Evolutionary conservation across 2,113 vertebrate species (phyloP).

Genomic region (western clawed frog (Xenopus tropicalis)): UCB_Xtro_10.0 CM004446.2:54278501-54279000

Average conservation of each 20-base stretch:
- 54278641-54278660: conserved; percentile 58
- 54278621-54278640: conserved; percentile 14
- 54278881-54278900: conserved; percentile 57
- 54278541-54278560: not conserved
- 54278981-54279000: conserved; percentile 50
- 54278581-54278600: not conserved
- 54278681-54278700: conserved; percentile 64
- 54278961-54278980: conserved; percentile 46
- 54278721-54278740: conserved; percentile 77
- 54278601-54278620: conserved; percentile 1
- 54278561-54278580: conserved; percentile 4
- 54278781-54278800: conserved; percentile 80
- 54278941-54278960: conserved; percentile 50
- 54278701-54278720: conserved; percentile 77
- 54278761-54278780: conserved; percentile 77
- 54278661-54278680: conserved; percentile 58
- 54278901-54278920: conserved; percentile 54
- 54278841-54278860: conserved; percentile 79
- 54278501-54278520: not conserved
- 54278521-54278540: not conserved
- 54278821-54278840: conserved; percentile 70
- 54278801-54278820: conserved; percentile 72
- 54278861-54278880: conserved; percentile 69
- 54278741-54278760: conserved; percentile 76
- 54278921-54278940: conserved; percentile 51